Evolutionary conservation across 2,797 vertebrate genomes (phyloP), one percentile per base, ranked within the genome.

Genomic region (Schizopygopsis malacanthus): DNA sequence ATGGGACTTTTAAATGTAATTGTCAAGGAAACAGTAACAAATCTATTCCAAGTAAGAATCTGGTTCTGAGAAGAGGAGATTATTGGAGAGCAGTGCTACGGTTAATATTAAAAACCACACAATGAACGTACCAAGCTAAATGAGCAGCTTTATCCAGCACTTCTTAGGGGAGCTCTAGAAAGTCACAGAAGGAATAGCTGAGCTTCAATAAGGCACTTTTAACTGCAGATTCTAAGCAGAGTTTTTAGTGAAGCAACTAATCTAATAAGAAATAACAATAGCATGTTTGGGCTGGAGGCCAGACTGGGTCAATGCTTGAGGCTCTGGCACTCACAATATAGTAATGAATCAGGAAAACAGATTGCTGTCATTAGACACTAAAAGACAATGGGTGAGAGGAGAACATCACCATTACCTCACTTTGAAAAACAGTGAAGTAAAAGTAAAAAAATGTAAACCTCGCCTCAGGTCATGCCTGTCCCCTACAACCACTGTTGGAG

Each of bases 11-110:
- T 33, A 84, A 67, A 79, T 54, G 10, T 67, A 80, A 82, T 84
- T 84, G 81, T 84, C 81, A 87, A 92, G 72, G 87, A 91, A 79
- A 91, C 88, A 89, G 41, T 52, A 72, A 61, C 39, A 72, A 20
- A 59, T 86, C 47, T 39, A 72, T 8, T 56, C 79, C 37, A 50
- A 73, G 33, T 71, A 69, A 45, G 37, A 45, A 78, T n/a, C 50
- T 70, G 76, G 12, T 12, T 50, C 61, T 10, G 61, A 79, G 61
- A 69, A 84, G 50, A 83, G 45, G 22, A 28, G 65, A 41, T 47
- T 11, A 59, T 33, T 71, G 45, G n/a, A 69, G n/a, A 70, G 20
- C 33, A 54, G 43, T 3, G 0, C 28, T 13, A 39, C 10, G 11
- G 81, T 43, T 76, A 50, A 18, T 59, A 63, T 65, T 81, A 67